phyloP scores from a whole-genome alignment of 2,888 invertebrate genomes.

The Protophormia terraenovae region DNA sequence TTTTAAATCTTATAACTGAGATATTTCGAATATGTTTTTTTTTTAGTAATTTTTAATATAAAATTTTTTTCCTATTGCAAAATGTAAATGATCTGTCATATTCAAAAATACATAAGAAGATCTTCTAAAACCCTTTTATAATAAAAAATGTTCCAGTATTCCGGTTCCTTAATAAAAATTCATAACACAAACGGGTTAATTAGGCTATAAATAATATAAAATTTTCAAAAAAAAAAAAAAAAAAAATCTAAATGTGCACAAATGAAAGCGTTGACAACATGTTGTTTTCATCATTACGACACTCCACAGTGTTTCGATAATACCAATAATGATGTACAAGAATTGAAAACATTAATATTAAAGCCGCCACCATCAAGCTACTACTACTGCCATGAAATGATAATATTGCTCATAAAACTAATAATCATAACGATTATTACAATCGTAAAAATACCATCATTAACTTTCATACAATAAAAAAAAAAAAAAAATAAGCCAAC shows the following conservation, averaged over 20 bases:
- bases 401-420: slow-evolving; percentile 53
- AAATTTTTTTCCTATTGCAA: no score
- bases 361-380: slow-evolving; percentile 5
- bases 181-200: not conserved
- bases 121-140: no score
- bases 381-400: slow-evolving; percentile 8
- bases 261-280: not conserved
- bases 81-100: no score
- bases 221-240: not conserved
- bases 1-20: no score
- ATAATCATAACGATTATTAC: slow-evolving; percentile 65
- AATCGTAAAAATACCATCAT: slow-evolving; percentile 60
- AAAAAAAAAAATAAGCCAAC: not conserved
- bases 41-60: no score
- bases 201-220: not conserved
- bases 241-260: not conserved
- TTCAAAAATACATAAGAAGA: no score
- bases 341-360: slow-evolving; percentile 15
- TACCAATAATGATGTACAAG: not conserved
- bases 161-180: no score
- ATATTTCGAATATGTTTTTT: no score
- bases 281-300: slow-evolving; percentile 8
- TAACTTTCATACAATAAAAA: slow-evolving; percentile 7
- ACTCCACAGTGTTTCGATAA: not conserved
- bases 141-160: no score